Evolutionary conservation across 2,888 invertebrate genomes (phyloP).

Genomic region (Xylocampa areola): DNA sequence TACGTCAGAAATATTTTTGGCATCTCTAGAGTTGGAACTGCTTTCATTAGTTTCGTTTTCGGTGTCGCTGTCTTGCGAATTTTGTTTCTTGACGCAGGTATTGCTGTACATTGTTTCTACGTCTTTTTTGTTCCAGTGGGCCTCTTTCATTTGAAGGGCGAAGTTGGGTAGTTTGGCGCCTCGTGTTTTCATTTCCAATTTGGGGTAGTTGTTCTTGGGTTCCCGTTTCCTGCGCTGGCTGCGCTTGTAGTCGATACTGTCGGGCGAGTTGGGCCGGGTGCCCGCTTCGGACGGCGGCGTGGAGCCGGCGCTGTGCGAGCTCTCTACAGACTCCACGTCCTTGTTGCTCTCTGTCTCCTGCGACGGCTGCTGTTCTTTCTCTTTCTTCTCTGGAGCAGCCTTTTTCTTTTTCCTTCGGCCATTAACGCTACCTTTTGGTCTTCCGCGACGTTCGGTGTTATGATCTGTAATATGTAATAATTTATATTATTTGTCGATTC

Average conservation of each 20-base stretch:
- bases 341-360: constrained; percentile 87
- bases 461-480: constrained; percentile 30
- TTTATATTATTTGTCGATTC: neutral
- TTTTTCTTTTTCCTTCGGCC: constrained; percentile 81
- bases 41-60: constrained; percentile 83
- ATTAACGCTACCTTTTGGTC: constrained; percentile 81
- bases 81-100: constrained; percentile 77
- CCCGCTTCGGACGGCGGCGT: constrained; percentile 82
- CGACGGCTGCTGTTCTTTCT: constrained; percentile 79
- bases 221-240: constrained; percentile 71
- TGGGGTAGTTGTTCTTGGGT: constrained; percentile 73
- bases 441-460: constrained; percentile 78
- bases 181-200: constrained; percentile 88
- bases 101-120: constrained; percentile 83
- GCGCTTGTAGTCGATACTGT: constrained; percentile 72
- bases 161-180: constrained; percentile 91
- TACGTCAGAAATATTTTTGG: constrained; percentile 85
- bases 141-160: constrained; percentile 86
- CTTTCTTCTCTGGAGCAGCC: constrained; percentile 76
- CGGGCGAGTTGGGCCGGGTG: constrained; percentile 80
- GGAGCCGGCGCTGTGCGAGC: constrained; percentile 83
- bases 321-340: constrained; percentile 83
- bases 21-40: constrained; percentile 83
- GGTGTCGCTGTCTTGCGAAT: constrained; percentile 76
- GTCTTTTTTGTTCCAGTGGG: constrained; percentile 87